These are phyloP conservation scores for Tupaia chinensis DNA, from an alignment of 2,113 vertebrate species.

Conservation along the genomic window DNA sequence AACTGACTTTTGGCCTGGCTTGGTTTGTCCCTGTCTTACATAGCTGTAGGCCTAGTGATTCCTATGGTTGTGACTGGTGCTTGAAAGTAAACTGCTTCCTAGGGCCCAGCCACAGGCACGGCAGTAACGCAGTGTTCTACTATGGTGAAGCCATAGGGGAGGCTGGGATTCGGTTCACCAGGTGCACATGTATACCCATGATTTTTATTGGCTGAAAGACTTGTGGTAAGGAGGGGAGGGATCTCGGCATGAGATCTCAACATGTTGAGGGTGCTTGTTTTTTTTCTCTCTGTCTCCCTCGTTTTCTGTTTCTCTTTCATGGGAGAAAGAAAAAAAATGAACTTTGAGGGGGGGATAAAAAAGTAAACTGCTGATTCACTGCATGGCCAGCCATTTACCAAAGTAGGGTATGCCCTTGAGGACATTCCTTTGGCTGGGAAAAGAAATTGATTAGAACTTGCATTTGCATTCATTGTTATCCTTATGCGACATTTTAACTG, in stretches of 20 bases:
- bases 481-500: not conserved
- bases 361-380: not conserved
- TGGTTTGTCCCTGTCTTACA: not conserved
- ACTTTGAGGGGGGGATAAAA: not conserved
- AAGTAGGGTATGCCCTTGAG: not conserved
- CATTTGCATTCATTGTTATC: not conserved
- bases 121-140: too few species aligned
- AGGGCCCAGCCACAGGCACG: too few species aligned
- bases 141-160: too few species aligned
- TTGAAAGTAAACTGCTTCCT: not conserved
- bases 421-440: not conserved
- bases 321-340: too few species aligned
- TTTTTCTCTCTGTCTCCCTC: too few species aligned
- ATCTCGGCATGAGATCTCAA: too few species aligned
- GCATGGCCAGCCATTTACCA: not conserved
- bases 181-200: too few species aligned
- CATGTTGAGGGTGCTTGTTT: too few species aligned
- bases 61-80: not conserved
- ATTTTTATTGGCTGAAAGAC: too few species aligned
- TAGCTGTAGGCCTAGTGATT: not conserved
- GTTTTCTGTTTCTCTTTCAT: too few species aligned
- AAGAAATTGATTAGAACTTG: slow-evolving; percentile 3
- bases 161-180: too few species aligned
- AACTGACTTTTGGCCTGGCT: not conserved
- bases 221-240: too few species aligned